A percentile compares a stretch with the other conserved stretches of the same genome.
Evolutionary conservation across 2,797 vertebrate species (phyloP).

Genomic region (Serranus cabrilla): DNA sequence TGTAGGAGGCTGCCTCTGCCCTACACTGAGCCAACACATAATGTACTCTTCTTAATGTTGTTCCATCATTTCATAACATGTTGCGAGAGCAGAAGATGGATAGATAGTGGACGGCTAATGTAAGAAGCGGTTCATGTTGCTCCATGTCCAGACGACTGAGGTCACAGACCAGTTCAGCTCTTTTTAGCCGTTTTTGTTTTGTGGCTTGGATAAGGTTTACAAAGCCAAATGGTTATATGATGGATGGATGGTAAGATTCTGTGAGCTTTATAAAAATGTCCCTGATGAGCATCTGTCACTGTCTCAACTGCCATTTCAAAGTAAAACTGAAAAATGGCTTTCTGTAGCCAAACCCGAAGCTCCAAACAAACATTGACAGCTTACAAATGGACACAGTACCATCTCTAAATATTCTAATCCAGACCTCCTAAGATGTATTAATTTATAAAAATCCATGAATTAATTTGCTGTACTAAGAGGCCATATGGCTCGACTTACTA

Average conservation of each 20-base stretch:
- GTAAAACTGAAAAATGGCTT: background rate
- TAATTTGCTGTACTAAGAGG: background rate
- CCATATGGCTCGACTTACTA: background rate
- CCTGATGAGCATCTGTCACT: conserved; percentile 3
- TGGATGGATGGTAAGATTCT: background rate
- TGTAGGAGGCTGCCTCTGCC: conserved; percentile 65
- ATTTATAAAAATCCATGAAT: background rate
- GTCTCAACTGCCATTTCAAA: background rate
- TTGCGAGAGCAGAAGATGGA: conserved; percentile 42
- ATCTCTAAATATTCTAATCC: background rate
- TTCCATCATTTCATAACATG: conserved; percentile 59
- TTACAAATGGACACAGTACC: background rate
- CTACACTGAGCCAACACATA: conserved; percentile 40
- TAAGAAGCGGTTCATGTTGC: background rate
- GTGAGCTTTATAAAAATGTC: background rate
- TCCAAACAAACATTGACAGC: background rate
- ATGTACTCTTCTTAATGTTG: conserved; percentile 50
- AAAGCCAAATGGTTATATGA: conserved; percentile 9
- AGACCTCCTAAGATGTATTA: background rate
- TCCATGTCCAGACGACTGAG: background rate
- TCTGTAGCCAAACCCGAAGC: background rate
- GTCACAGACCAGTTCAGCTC: conserved; percentile 3
- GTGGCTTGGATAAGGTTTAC: background rate
- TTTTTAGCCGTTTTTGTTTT: background rate
- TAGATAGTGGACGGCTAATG: conserved; percentile 13